phyloP scores from a whole-genome alignment of 2,888 invertebrate genomes.

The Conistra vaccinii region DNA sequence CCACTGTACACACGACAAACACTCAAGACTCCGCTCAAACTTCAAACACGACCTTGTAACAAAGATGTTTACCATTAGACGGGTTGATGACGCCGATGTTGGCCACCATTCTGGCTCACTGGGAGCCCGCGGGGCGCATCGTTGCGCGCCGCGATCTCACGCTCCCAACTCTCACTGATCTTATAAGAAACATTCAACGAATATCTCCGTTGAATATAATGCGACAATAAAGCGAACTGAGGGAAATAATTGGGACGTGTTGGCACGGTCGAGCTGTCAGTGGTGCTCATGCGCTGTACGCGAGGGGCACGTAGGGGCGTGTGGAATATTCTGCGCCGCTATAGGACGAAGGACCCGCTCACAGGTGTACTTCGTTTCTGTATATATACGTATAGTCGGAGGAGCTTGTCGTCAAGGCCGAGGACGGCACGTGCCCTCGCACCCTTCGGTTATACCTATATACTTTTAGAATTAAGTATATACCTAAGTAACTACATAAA shows the following conservation, averaged over 20 bases:
- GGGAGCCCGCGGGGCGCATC: slow-evolving; percentile 70
- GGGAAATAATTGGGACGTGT: slow-evolving; percentile 82
- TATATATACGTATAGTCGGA: slow-evolving; percentile 61
- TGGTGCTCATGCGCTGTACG: slow-evolving; percentile 81
- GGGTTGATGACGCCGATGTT: slow-evolving; percentile 85
- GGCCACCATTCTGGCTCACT: slow-evolving; percentile 85
- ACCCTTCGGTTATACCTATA: slow-evolving; percentile 62
- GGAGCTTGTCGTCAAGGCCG: slow-evolving; percentile 82
- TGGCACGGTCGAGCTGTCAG: slow-evolving; percentile 83
- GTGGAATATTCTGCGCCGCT: slow-evolving; percentile 78
- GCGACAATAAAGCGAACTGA: slow-evolving; percentile 74
- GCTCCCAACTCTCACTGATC: slow-evolving; percentile 30
- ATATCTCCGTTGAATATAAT: slow-evolving; percentile 62
- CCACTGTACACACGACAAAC: slow-evolving; percentile 89
- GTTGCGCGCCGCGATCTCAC: slow-evolving; percentile 61
- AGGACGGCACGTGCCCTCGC: slow-evolving; percentile 78
- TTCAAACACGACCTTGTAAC: slow-evolving; percentile 49
- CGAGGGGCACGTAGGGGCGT: slow-evolving; percentile 86
- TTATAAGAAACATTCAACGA: slow-evolving; percentile 30
- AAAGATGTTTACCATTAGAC: slow-evolving; percentile 84
- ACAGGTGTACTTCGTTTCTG: slow-evolving; percentile 70
- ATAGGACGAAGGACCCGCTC: slow-evolving; percentile 82
- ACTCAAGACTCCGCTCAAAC: slow-evolving; percentile 47
- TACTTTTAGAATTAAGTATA: slow-evolving; percentile 19
- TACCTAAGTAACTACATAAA: slow-evolving; percentile 35